Conservation (phyloP, 2,888 invertebrate genomes). For the Melieria crassipennis region DNA sequence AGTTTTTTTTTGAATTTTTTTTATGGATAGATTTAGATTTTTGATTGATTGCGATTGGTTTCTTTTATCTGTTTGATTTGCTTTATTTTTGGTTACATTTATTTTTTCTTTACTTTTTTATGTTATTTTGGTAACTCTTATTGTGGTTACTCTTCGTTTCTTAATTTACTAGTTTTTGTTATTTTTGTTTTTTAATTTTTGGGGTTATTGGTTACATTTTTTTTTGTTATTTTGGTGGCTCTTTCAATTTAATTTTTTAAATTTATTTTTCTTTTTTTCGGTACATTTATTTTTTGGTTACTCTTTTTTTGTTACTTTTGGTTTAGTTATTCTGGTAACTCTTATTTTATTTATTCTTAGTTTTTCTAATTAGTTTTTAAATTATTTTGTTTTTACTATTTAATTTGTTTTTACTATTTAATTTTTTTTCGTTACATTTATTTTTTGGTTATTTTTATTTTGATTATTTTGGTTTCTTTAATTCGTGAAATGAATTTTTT, state of each 20-base stretch:
- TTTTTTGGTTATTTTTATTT: not conserved
- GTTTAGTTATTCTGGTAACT: conserved; percentile 4
- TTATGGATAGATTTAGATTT: not conserved
- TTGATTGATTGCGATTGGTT: not conserved
- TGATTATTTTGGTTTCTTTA: conserved; percentile 4
- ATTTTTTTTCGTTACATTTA: not conserved
- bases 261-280: conserved; percentile 6
- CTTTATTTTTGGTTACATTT: not conserved
- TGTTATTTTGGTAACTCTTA: not conserved
- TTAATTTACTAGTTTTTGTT: not conserved
- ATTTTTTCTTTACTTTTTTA: not conserved
- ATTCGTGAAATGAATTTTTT: conserved; percentile 6
- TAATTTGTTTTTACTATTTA: not conserved
- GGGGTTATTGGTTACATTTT: not conserved
- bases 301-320: conserved; percentile 4
- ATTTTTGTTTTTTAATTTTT: conserved; percentile 12
- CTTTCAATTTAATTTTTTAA: conserved; percentile 7
- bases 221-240: not conserved
- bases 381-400: not conserved
- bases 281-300: conserved; percentile 11
- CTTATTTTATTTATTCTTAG: conserved; percentile 5
- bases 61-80: not conserved
- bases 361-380: not conserved
- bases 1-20: conserved; percentile 12
- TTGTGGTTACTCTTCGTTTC: too few relatives aligned